A percentile compares a stretch with the other conserved stretches of the same genome.
phyloP scores from a whole-genome alignment of 2,888 invertebrate genomes.

The Agrotis clavis region DNA sequence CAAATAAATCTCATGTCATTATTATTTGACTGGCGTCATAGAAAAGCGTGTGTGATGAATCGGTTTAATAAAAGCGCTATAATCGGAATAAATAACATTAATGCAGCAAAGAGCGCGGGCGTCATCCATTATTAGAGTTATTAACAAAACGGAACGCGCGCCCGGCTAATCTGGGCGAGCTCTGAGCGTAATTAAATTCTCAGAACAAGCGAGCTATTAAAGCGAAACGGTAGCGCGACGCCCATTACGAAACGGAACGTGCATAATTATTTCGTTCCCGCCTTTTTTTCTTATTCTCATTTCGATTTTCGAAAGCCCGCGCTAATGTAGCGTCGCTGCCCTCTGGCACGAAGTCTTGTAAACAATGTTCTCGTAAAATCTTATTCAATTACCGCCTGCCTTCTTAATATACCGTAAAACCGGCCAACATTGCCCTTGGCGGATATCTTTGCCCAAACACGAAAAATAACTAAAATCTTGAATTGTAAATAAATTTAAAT shows the following conservation, averaged over 20 bases:
- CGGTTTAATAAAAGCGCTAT: slow-evolving; percentile 72
- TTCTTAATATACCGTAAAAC: slow-evolving; percentile 81
- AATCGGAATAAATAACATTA: slow-evolving; percentile 75
- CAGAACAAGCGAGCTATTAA: slow-evolving; percentile 90
- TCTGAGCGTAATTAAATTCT: slow-evolving; percentile 89
- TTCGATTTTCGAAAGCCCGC: slow-evolving; percentile 87
- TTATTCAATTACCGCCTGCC: slow-evolving; percentile 85
- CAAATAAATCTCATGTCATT: slow-evolving; percentile 62
- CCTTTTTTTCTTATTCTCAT: slow-evolving; percentile 86
- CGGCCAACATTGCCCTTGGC: no score
- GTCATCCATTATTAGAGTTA: slow-evolving; percentile 89
- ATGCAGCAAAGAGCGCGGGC: slow-evolving; percentile 78
- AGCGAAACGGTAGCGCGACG: slow-evolving; percentile 90
- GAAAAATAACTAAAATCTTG: no score
- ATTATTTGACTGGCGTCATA: slow-evolving; percentile 41
- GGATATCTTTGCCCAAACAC: no score
- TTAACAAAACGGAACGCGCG: slow-evolving; percentile 89
- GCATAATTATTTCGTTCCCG: slow-evolving; percentile 91
- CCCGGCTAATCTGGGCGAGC: slow-evolving; percentile 87
- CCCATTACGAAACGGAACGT: slow-evolving; percentile 90
- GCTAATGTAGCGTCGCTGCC: slow-evolving; percentile 87
- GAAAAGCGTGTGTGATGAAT: slow-evolving; percentile 63
- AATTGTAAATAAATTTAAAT: no score
- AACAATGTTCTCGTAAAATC: slow-evolving; percentile 90
- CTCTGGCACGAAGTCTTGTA: slow-evolving; percentile 86